These are phyloP conservation scores for Potorous gilbertii DNA, from an alignment of 2,797 vertebrate species.

Conservation along the genomic window DNA sequence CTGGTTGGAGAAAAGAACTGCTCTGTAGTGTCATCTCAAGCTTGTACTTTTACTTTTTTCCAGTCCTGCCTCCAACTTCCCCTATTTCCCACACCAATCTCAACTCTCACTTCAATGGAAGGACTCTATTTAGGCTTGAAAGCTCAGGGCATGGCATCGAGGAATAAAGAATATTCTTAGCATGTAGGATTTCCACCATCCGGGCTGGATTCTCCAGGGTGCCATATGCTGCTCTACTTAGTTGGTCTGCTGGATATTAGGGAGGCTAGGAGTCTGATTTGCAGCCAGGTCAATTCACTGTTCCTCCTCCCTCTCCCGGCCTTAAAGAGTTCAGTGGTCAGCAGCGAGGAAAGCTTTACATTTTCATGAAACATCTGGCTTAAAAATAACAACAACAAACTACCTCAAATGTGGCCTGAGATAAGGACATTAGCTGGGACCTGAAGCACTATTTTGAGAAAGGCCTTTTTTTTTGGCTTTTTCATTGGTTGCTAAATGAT, in stretches of 20 bases:
- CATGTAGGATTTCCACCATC: neutral
- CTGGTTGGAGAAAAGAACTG: neutral
- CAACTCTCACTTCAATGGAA: neutral
- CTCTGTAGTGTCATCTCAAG: neutral
- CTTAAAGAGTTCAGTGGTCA: neutral
- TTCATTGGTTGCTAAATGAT: neutral
- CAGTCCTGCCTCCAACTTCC: neutral
- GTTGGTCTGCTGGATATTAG: neutral
- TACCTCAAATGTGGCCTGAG: neutral
- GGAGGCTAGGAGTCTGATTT: neutral
- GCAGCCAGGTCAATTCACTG: neutral
- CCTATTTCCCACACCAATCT: neutral
- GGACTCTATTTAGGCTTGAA: neutral
- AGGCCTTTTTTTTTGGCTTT: neutral
- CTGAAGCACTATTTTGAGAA: neutral
- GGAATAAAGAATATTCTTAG: neutral
- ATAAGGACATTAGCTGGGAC: neutral
- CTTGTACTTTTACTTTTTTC: neutral
- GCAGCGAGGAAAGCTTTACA: neutral
- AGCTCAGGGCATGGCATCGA: neutral
- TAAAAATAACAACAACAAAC: neutral
- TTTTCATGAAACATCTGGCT: neutral
- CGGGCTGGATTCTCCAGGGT: neutral
- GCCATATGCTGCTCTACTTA: neutral
- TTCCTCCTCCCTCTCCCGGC: neutral